These are phyloP conservation scores for Noctua janthe DNA, from an alignment of 2,888 invertebrate genomes.

Conservation along the genomic window DNA sequence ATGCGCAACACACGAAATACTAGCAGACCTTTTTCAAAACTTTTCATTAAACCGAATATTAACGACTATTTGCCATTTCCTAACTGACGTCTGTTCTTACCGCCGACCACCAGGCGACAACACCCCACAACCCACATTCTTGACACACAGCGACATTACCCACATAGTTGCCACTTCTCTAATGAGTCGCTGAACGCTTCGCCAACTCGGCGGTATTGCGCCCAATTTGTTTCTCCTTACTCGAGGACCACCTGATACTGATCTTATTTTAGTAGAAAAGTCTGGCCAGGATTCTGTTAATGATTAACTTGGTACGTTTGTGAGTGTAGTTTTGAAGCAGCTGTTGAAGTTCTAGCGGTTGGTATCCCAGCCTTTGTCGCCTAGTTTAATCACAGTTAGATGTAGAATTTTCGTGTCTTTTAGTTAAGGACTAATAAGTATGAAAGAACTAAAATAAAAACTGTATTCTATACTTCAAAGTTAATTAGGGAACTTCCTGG, in stretches of 20 bases:
- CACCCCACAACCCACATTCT: constrained; percentile 33
- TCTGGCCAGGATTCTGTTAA: constrained; percentile 21
- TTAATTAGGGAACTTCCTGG: background rate
- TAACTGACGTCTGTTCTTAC: background rate
- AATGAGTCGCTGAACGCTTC: constrained; percentile 63
- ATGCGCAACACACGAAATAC: background rate
- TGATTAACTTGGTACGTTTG: constrained; percentile 7
- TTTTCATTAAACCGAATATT: constrained; percentile 7
- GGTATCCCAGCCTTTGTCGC: background rate
- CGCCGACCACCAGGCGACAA: constrained; percentile 23
- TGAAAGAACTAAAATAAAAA: background rate
- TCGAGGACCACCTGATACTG: constrained; percentile 50
- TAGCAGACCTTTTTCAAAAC: background rate
- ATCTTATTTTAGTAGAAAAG: constrained; percentile 34
- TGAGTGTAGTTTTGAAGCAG: background rate
- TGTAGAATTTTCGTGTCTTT: background rate
- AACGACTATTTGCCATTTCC: constrained; percentile 33
- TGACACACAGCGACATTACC: constrained; percentile 36
- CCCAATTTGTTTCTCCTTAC: constrained; percentile 38
- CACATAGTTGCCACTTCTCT: constrained; percentile 45
- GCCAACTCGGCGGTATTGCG: constrained; percentile 47
- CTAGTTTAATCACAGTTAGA: background rate
- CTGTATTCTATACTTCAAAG: background rate
- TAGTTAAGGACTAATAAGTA: background rate
- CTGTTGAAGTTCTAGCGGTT: background rate